Base-by-base conservation (phyloP, 2,797 vertebrate genomes). In the Siniperca obscura region DNA sequence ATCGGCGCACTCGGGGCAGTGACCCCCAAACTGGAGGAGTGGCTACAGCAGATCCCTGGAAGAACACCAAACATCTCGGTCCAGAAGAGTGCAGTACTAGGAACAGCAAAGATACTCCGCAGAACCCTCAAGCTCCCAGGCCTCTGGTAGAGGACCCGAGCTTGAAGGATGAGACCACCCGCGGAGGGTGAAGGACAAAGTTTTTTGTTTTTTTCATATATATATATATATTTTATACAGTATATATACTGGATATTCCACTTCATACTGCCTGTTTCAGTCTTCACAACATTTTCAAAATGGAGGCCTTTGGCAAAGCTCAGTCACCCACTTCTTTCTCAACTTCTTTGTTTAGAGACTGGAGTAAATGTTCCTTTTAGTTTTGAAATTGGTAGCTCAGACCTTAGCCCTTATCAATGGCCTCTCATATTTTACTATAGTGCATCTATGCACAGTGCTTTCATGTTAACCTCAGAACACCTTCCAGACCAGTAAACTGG, bases 391-490 rank as follows among this genome's bases (percentile, higher is more conserved):
- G 70, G 74, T 80, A 78, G 59, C 78, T 81, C 36, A 74, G 76
- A 82, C 84, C 74, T 85, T 64, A 75, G 69, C 74, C 74, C 27
- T 64, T 70, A 75, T 78, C 85, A 70, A 62, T 38, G 60, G 66
- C 77, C 74, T 80, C 70, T 79, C 69, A 74, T 87, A 78, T 90
- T 91, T 88, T 85, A 78, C 60, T 69, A 52, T 57, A 55, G 67
- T 60, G 52, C 65, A 25, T 34, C 36, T 25, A 9, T 77, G 52
- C 74, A 60, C 19, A 0, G 42, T 53, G 73, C 70, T 79, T 80
- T 77, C 66, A 78, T 82, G 85, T 82, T 76, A 82, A 84, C 79
- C 76, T 68, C 72, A 85, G 82, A 87, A 85, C 65, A 89, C 61
- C 62, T 74, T 90, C 71, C 67, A 81, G 76, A 85, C 70, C 69